A percentile compares a stretch with the other conserved stretches of the same genome.
Evolutionary conservation across 2,888 invertebrate genomes (phyloP).

Genomic region (Drosophila nigricruria): DNA sequence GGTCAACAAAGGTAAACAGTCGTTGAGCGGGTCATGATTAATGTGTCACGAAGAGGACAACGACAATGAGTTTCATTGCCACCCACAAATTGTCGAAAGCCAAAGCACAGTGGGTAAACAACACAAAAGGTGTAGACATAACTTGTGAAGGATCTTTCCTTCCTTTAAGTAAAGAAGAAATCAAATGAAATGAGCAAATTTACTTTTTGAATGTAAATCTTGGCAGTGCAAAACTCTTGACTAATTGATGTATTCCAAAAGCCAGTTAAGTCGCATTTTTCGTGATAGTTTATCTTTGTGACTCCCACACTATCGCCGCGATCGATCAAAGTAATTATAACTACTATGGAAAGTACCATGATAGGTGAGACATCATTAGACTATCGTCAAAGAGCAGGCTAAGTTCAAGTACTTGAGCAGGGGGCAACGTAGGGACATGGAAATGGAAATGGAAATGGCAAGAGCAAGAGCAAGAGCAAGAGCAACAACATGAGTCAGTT

Average conservation of each 20-base stretch:
- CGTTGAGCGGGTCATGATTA: constrained; percentile 81
- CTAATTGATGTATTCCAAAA: not conserved
- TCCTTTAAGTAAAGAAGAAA: not conserved
- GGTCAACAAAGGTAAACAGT: constrained; percentile 68
- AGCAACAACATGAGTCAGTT: constrained; percentile 64
- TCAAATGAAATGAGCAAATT: not conserved
- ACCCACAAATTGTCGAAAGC: constrained; percentile 27
- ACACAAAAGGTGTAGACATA: not conserved
- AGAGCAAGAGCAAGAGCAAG: constrained; percentile 12
- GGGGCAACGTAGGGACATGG: constrained; percentile 18
- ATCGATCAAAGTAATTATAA: constrained; percentile 54
- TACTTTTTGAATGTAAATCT: not conserved
- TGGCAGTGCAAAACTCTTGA: not conserved
- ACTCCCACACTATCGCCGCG: constrained; percentile 19
- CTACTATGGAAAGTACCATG: constrained; percentile 12
- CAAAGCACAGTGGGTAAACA: constrained; percentile 63
- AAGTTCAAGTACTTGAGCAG: constrained; percentile 35
- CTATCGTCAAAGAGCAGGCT: constrained; percentile 66
- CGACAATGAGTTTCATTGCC: constrained; percentile 36
- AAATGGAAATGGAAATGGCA: constrained; percentile 48
- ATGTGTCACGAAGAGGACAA: constrained; percentile 77
- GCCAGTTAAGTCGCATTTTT: not conserved
- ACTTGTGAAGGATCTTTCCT: not conserved
- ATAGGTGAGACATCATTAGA: constrained; percentile 52
- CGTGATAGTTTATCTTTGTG: not conserved